Base-by-base conservation (phyloP, 2,888 invertebrate species). In the Anorthoa munda region DNA sequence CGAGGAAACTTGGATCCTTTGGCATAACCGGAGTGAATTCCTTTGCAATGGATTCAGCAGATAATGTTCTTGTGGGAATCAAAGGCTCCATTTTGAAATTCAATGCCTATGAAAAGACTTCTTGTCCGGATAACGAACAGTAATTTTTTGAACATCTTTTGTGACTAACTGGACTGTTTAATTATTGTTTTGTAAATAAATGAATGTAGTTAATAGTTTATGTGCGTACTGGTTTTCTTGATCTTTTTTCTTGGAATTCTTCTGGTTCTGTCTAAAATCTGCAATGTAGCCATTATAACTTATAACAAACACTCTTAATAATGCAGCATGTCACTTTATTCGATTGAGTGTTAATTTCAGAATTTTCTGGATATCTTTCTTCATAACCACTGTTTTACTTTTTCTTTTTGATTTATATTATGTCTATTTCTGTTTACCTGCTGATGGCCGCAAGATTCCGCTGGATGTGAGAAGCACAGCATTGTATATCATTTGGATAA, bases 21-120 rank as follows among this genome's bases (percentile, higher is more conserved):
- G 90, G 89, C 45, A 86, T 95, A 0, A 87, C 77, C 4, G 95
- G 93, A 9, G 96, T 96, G 0, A 96, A 96, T 79, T 89, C 95
- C 0, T 96, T 96, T 81, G 96, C 92, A 7, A 88, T 96, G 89
- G 96, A 96, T 81, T 91, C 94, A 0, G 91, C 91, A 17, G 95
- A 96, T 82, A 96, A 96, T 84, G 89, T 96, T 0, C 77, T 95
- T 5, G 92, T 96, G 26, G 96, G 96, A 9, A 86, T 95, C 0
- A 94, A 94, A 75, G 93, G 93, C 17, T 89, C 89, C 0, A 91
- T 96, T 48, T 75, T 94, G 74, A 96, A 94, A 78, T 96, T 92
- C 74, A 92, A 90, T 2, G 93, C 92, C 0, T 87, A 92, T 58
- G 94, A 95, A 60, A 91, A 87, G 60, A 93, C 90, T 63, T 94